Conservation (phyloP, 1,140 invertebrate genomes). For the Caenorhabditis tropicalis region DNA sequence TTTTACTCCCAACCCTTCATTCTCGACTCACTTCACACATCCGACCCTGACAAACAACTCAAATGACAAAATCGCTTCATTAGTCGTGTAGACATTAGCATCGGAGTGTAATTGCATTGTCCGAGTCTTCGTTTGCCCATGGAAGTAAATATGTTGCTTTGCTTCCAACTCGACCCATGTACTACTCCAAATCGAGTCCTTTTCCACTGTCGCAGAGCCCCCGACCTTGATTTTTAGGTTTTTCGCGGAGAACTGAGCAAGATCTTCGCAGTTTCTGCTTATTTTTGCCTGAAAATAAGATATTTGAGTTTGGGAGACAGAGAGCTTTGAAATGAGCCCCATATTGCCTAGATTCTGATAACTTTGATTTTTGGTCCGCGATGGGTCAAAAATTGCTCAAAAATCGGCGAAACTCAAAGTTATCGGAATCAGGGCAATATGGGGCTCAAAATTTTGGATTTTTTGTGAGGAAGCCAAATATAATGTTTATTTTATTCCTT, state of each 20-base stretch:
- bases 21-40: conserved; percentile 20
- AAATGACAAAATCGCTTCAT: conserved; percentile 22
- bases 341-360: too few relatives aligned
- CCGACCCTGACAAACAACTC: conserved; percentile 30
- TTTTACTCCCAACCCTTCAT: too few relatives aligned
- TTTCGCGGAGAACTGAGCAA: conserved; percentile 28
- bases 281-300: conserved; percentile 39
- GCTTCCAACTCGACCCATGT: conserved; percentile 46
- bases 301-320: too few relatives aligned
- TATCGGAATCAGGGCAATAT: background rate
- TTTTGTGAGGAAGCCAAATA: too few relatives aligned
- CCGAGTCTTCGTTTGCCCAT: background rate
- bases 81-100: conserved; percentile 16
- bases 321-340: too few relatives aligned
- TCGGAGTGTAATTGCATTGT: conserved; percentile 12
- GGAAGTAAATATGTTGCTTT: conserved; percentile 29
- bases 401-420: too few relatives aligned
- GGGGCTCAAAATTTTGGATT: too few relatives aligned
- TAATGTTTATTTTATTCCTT: too few relatives aligned
- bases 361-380: too few relatives aligned
- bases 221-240: conserved; percentile 17
- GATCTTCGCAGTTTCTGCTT: conserved; percentile 31
- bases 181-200: conserved; percentile 41
- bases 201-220: conserved; percentile 15
- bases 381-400: too few relatives aligned